Conservation (phyloP, 2,797 vertebrate genomes). For the Anomalospiza imberbis region DNA sequence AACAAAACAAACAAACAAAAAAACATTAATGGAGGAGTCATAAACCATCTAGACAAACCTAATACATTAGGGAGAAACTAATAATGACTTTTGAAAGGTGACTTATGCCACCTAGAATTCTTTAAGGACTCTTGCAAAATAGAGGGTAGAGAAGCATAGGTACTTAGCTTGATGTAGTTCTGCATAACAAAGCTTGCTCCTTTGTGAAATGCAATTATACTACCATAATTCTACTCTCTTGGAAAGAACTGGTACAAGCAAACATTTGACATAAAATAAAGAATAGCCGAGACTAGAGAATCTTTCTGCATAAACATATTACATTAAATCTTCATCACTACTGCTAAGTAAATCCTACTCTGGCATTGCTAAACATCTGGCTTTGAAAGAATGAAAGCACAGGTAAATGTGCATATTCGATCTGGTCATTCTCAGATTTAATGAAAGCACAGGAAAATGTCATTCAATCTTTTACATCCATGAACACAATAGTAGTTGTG, state of each 20-base stretch:
- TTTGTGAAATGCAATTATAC: background rate
- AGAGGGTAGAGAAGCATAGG: background rate
- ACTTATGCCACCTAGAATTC: background rate
- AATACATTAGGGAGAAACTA: conserved; percentile 3
- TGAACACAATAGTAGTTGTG: background rate
- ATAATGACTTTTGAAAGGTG: conserved; percentile 4
- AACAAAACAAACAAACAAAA: background rate
- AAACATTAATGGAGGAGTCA: background rate
- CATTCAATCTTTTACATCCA: background rate
- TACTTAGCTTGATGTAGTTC: background rate
- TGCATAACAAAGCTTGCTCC: background rate
- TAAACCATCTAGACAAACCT: conserved; percentile 13
- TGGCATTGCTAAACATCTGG: background rate
- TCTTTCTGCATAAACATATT: background rate
- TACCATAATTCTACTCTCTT: background rate
- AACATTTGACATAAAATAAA: background rate
- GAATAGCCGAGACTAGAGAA: background rate
- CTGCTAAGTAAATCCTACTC: background rate
- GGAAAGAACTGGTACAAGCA: background rate
- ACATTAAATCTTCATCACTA: background rate
- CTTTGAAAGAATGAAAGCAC: background rate
- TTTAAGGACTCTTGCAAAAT: background rate
- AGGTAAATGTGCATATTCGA: background rate
- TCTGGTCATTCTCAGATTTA: background rate
- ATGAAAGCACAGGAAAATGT: background rate